phyloP scores from a whole-genome alignment of 2,888 invertebrate genomes.

The Hirtodrosophila duncani region DNA sequence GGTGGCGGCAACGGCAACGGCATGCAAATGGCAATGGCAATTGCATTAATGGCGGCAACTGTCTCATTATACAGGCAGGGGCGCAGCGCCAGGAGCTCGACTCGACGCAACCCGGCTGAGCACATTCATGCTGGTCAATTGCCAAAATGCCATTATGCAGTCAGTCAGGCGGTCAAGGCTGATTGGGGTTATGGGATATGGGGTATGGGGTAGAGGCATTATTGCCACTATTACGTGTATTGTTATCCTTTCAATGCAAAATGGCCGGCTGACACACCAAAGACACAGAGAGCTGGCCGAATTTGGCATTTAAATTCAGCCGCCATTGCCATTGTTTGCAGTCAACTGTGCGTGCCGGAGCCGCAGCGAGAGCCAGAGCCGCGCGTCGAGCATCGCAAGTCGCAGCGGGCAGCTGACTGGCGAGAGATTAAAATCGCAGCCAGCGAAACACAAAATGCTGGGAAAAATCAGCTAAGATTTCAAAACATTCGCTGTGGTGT shows the following conservation, averaged over 20 bases:
- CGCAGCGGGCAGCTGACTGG: conserved; percentile 59
- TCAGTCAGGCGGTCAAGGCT: conserved; percentile 53
- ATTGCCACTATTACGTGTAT: conserved; percentile 52
- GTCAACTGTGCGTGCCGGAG: conserved; percentile 63
- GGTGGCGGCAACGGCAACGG: conserved; percentile 20
- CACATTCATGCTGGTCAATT: conserved; percentile 71
- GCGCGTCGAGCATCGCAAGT: conserved; percentile 10
- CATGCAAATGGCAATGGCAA: conserved; percentile 56
- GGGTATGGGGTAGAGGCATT: conserved; percentile 20
- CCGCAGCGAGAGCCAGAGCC: conserved; percentile 14
- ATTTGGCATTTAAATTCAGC: conserved; percentile 58
- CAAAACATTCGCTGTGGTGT: conserved; percentile 36
- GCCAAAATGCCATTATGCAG: conserved; percentile 61
- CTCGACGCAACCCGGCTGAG: conserved; percentile 28
- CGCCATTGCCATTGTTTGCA: conserved; percentile 57
- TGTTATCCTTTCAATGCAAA: conserved; percentile 69
- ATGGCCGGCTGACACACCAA: conserved; percentile 54
- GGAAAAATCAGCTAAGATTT: conserved; percentile 18
- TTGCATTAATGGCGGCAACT: conserved; percentile 60
- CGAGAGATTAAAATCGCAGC: conserved; percentile 61
- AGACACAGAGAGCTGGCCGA: conserved; percentile 22
- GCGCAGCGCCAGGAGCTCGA: background rate
- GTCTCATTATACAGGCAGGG: conserved; percentile 55
- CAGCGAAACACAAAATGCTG: conserved; percentile 25
- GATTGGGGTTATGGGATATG: conserved; percentile 53